These are phyloP conservation scores for Halcyon smyrnensis DNA, from an alignment of 2,797 vertebrate genomes.

Conservation along the genomic window DNA sequence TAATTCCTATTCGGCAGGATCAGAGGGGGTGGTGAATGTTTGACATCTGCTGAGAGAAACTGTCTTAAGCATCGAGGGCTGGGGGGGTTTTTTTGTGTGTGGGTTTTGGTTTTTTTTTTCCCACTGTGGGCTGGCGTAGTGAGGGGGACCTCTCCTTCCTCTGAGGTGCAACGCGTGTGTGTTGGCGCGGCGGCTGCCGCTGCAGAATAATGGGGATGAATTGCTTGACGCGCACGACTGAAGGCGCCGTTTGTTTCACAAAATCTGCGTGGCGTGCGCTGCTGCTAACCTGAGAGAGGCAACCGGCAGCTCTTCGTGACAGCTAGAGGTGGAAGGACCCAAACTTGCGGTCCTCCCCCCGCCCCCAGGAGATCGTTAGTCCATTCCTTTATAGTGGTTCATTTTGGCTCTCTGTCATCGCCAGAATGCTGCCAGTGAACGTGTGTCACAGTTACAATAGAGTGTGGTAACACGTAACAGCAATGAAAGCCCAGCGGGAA, in stretches of 20 bases:
- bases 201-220: conserved; percentile 58
- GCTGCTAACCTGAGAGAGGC: conserved; percentile 72
- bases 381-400: conserved; percentile 86
- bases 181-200: conserved; percentile 54
- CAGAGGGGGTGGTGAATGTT: background rate
- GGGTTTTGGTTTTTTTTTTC: background rate
- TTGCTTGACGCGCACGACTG: conserved; percentile 66
- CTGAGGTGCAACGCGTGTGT: conserved; percentile 60
- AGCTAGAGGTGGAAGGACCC: conserved; percentile 88
- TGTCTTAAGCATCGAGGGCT: conserved; percentile 1
- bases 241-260: conserved; percentile 59
- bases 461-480: conserved; percentile 86
- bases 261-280: conserved; percentile 47
- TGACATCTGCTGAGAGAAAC: conserved; percentile 49
- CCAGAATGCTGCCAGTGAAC: conserved; percentile 85
- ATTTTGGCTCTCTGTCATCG: conserved; percentile 90
- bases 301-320: conserved; percentile 84
- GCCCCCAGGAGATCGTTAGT: conserved; percentile 78
- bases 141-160: conserved; percentile 67
- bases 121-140: background rate
- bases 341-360: conserved; percentile 80
- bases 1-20: conserved; percentile 25
- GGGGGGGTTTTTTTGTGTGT: background rate
- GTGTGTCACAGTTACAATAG: conserved; percentile 95
- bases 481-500: conserved; percentile 99